Base-by-base conservation (phyloP, 2,888 invertebrate genomes). In the Gerosis bhagava region DNA sequence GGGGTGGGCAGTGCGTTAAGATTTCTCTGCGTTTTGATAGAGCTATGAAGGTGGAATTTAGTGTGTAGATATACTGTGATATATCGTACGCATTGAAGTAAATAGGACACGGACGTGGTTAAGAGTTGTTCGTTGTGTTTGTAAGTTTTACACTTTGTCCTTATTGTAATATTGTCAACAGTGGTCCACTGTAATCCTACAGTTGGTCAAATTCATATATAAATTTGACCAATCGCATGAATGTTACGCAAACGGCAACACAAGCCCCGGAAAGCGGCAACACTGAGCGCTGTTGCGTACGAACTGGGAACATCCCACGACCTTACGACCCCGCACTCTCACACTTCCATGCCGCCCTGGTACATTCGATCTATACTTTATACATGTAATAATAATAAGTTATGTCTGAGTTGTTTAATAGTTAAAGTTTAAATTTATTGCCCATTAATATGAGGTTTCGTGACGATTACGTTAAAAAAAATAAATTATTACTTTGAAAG, bases 261-360 rank as follows among this genome's bases (percentile, higher is more conserved):
- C 28, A 31, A 31, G 13, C n/a, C 37, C 29, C n/a, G 45, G 36
- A 45, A 45, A 45, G 24, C 16, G 8, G 45, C 24, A 45, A 45
- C 29, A 44, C 24, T 7, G 15, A 17, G 36, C n/a, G n/a, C 35
- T 29, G n/a, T 45, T 45, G 37, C 45, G 45, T 45, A 37, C 37
- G 16, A 25, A 31, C 45, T 37, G 17, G 37, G 45, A 45, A 31
- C 50, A 53, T 58, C 58, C 50, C 58, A 58, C 58, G 58, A 58
- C 58, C 54, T 50, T 29, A 21, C 47, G 52, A 54, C 57, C 55
- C 45, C 47, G 48, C 47, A 46, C 50, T 36, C 50, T 37, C 45
- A 45, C 37, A 37, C 45, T 22, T 35, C 12, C 37, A 36, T 35
- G 45, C 45, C 45, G 36, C 45, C 31, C 45, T 45, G 45, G 45